Evolutionary conservation across 2,113 vertebrate species (phyloP).

Genomic region (Eupsittula cactorum): DNA sequence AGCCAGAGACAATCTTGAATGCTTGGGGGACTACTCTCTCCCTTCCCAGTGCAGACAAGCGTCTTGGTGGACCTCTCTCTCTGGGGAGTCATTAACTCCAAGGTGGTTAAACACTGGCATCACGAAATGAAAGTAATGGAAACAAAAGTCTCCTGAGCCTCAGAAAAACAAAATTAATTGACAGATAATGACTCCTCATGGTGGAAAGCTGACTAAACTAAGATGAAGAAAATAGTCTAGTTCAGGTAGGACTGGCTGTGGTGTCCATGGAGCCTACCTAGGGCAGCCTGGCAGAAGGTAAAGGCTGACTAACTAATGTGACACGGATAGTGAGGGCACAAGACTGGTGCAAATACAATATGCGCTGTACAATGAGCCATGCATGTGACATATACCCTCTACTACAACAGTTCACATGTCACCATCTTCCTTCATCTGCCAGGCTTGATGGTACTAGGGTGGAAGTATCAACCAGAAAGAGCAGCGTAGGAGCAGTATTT

Average conservation of each 20-base stretch:
- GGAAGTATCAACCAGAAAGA: not conserved
- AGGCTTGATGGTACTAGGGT: not conserved
- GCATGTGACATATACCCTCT: not conserved
- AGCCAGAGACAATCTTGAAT: not conserved
- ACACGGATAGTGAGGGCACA: not conserved
- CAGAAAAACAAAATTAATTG: not conserved
- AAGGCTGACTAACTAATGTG: not conserved
- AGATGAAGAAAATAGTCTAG: not conserved
- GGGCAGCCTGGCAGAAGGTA: not conserved
- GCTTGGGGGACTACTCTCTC: not conserved
- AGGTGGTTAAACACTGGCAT: not conserved
- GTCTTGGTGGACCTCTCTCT: not conserved
- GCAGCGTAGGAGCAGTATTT: not conserved
- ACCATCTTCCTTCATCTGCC: not conserved
- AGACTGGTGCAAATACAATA: not conserved
- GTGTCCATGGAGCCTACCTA: not conserved
- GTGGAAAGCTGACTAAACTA: not conserved
- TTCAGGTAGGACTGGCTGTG: rapidly evolving
- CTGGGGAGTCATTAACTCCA: not conserved
- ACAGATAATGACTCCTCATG: not conserved
- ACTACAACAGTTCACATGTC: not conserved
- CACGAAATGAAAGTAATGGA: not conserved
- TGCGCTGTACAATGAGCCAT: not conserved
- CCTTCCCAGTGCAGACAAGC: not conserved
- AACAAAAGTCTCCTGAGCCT: not conserved